A percentile compares a stretch with the other conserved stretches of the same genome.
Conservation (phyloP, 2,797 vertebrate species). For the Adrianichthys oophorus region DNA sequence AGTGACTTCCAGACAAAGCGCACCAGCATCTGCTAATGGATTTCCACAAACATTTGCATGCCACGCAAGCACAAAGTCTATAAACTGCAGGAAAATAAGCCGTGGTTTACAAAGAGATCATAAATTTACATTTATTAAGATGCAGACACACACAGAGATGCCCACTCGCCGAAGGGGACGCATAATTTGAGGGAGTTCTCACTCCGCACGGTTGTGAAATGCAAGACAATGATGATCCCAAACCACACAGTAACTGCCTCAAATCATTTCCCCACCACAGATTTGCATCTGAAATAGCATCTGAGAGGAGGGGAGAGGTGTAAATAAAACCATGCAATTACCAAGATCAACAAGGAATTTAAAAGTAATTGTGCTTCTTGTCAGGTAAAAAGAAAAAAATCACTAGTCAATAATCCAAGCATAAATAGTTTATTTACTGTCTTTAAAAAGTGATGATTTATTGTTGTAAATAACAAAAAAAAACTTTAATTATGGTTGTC, state of each 20-base stretch:
- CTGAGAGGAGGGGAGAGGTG: slow-evolving; percentile 19
- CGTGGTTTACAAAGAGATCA: slow-evolving; percentile 20
- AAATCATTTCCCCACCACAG: slow-evolving; percentile 34
- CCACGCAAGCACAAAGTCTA: slow-evolving; percentile 13
- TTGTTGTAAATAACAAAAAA: not conserved
- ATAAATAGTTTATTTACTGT: slow-evolving; percentile 9
- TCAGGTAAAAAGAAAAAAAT: slow-evolving; percentile 18
- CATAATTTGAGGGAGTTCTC: slow-evolving; percentile 28
- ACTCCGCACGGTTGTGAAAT: slow-evolving; percentile 28
- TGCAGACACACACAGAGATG: not conserved
- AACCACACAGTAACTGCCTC: slow-evolving; percentile 45
- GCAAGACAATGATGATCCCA: slow-evolving; percentile 14
- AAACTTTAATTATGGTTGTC: slow-evolving; percentile 26
- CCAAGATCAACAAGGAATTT: slow-evolving; percentile 14
- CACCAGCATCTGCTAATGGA: slow-evolving; percentile 20
- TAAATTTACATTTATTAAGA: slow-evolving; percentile 37
- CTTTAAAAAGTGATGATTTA: slow-evolving; percentile 10
- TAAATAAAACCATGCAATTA: slow-evolving; percentile 25
- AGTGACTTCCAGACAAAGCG: slow-evolving; percentile 8
- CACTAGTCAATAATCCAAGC: not conserved
- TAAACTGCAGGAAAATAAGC: slow-evolving; percentile 23
- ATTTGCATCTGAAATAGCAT: slow-evolving; percentile 38
- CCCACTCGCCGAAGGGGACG: slow-evolving; percentile 8
- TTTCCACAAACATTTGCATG: slow-evolving; percentile 29
- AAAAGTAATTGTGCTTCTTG: slow-evolving; percentile 18